Base-by-base conservation (phyloP, 2,888 invertebrate species). In the Seira ritae region DNA sequence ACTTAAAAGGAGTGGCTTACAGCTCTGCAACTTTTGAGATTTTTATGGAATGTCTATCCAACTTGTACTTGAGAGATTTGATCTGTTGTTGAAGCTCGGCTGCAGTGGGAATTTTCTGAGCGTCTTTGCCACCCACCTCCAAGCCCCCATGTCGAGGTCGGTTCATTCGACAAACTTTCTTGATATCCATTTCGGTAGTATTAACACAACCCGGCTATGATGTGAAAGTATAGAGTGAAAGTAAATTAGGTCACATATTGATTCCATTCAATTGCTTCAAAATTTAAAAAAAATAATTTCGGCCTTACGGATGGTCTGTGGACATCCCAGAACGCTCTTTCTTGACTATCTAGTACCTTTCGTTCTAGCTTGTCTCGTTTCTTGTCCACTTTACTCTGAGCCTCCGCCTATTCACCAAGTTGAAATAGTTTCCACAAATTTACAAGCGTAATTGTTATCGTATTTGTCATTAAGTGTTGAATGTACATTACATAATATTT, bases 271-370 rank as follows among this genome's bases (percentile, higher is more conserved):
- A 62, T 62, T 8, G 12, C 50, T 12, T 12, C 50, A n/a, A 60
- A 31, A 31, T 31, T 31, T 31, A n/a, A n/a, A n/a, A n/a, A n/a
- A n/a, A n/a, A n/a, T n/a, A n/a, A n/a, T n/a, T n/a, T n/a, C n/a
- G 15, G 15, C 90, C 92, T 92, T 91, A 97, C 97, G 95, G 98
- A 98, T 10, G 99, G 99, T 90, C 99, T 93, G 91, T 99, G 99
- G 0, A 99, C 98, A 92, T 99, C 99, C 99, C 99, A 99, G 91
- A 99, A 99, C 0, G 99, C 99, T 89, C 99, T 92, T 91, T 99
- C 99, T 91, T 99, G 99, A 89, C 98, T 98, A 91, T 99, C 99
- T 81, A 99, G 91, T 10, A 99, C 98, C 91, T 99, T 99, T 67
- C 99, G 93, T 91, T 99, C 99, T 88, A 99, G 91, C 90, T 99